Percentiles rank a stretch among this genome's conserved stretches.
These are phyloP conservation scores for Tenodera sinensis DNA, from an alignment of 2,888 invertebrate genomes.

Conservation along the genomic window DNA sequence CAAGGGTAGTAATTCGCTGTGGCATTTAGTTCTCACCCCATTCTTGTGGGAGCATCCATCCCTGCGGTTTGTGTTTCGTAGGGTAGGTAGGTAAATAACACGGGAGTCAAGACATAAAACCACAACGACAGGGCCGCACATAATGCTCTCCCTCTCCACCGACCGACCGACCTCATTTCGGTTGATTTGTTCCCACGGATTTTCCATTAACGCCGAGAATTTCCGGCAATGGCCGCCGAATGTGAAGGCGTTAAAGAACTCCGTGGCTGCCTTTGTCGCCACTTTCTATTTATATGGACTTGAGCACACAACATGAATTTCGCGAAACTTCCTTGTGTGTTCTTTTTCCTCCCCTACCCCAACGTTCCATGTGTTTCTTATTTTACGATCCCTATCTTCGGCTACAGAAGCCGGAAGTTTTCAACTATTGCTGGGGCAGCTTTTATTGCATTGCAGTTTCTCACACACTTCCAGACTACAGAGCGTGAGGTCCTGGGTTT, in stretches of 20 bases:
- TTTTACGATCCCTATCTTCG: neutral
- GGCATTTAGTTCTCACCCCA: neutral
- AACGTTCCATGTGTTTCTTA: neutral
- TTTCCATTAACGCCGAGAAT: neutral
- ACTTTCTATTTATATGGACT: neutral
- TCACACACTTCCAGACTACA: no score
- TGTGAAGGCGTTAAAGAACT: neutral
- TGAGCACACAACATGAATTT: neutral
- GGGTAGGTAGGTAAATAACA: neutral
- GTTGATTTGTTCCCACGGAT: neutral
- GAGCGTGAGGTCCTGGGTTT: no score
- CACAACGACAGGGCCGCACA: no score
- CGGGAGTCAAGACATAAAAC: no score
- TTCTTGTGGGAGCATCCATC: neutral
- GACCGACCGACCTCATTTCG: neutral
- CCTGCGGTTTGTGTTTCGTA: neutral
- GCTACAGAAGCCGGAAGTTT: neutral
- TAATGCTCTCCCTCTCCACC: no score
- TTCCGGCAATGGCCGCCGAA: neutral
- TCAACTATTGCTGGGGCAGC: neutral
- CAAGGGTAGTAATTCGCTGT: neutral
- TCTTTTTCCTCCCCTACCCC: neutral
- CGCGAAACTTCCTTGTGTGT: no score
- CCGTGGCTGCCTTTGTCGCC: neutral
- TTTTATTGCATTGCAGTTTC: neutral